Base-by-base conservation (phyloP, 1,140 invertebrate species). In the Trachymyrmex septentrionalis region DNA sequence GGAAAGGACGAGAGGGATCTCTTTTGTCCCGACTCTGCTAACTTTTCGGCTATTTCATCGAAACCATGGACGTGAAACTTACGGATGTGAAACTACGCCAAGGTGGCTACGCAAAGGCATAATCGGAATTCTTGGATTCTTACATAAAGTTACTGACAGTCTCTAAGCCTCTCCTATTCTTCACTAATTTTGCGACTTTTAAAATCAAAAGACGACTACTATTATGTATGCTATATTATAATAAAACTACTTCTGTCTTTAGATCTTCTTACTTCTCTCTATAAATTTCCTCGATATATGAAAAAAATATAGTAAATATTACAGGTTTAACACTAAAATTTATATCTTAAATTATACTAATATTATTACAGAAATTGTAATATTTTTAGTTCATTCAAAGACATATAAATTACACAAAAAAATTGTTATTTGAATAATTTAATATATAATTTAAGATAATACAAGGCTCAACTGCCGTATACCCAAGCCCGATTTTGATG, bases 101-200 rank as follows among this genome's bases (percentile, higher is more conserved):
- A 34, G n/a, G 3, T 57, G 16, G 21, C 21, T 12, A 50, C 38
- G 38, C 63, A 53, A 80, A 69, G n/a, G 77, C 27, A 34, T 53
- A 72, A 21, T 21, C 19, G 2, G 66, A 72, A 82, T 82, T 81
- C 67, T 82, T 72, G 1, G 14, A 30, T 24, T 73, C 34, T 72
- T 48, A 34, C n/a, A 19, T 27, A 30, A 72, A 61, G 34, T 72
- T 34, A 81, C 53, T n/a, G 53, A 48, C 24, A 6, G 5, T 67
- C 30, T 24, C 30, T 53, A 67, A 27, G 7, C 34, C 21, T 80
- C 3, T 50, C 24, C 24, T 63, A 44, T 44, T 4, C 16, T 44
- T 44, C 24, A 38, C 14, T 38, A 59, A 44, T 61, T 9, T 61
- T 10, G n/a, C n/a, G 10, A 21, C 55, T 5, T 38, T 59, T 34